phyloP scores from a whole-genome alignment of 2,113 vertebrate species.

The Nothobranchius furzeri region DNA sequence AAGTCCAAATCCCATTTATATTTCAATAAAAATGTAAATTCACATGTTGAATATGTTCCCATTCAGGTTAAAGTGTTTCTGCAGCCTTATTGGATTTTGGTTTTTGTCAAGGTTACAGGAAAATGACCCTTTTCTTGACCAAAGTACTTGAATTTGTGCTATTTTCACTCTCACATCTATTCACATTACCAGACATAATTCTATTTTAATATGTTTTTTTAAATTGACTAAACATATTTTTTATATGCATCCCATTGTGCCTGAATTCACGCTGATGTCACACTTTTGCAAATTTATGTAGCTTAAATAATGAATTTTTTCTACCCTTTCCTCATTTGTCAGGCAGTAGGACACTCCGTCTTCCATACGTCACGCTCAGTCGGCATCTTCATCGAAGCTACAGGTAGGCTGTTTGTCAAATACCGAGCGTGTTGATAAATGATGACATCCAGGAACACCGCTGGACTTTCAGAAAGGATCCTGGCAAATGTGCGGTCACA shows the following conservation, averaged over 20 bases:
- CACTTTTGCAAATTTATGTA: not conserved
- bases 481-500: not conserved
- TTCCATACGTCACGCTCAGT: conserved; percentile 36
- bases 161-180: not conserved
- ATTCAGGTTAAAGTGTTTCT: too few species aligned
- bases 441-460: not conserved
- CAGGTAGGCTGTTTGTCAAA: conserved; percentile 30
- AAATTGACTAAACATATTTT: too few species aligned
- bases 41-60: too few species aligned
- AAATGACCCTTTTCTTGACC: not conserved
- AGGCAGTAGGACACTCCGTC: conserved; percentile 19
- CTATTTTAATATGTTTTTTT: not conserved
- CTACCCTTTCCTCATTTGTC: conserved; percentile 28
- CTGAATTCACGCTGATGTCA: conserved; percentile 11
- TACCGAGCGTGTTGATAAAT: conserved; percentile 30
- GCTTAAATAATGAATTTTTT: conserved; percentile 15
- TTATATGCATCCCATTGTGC: not conserved
- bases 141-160: not conserved
- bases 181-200: not conserved
- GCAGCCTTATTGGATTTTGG: too few species aligned
- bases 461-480: not conserved
- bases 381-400: conserved; percentile 13
- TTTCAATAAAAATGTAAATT: too few species aligned
- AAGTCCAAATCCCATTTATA: too few species aligned
- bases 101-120: not conserved